Conservation (phyloP, 2,113 vertebrate genomes). For the Ardeotis arabs region DNA sequence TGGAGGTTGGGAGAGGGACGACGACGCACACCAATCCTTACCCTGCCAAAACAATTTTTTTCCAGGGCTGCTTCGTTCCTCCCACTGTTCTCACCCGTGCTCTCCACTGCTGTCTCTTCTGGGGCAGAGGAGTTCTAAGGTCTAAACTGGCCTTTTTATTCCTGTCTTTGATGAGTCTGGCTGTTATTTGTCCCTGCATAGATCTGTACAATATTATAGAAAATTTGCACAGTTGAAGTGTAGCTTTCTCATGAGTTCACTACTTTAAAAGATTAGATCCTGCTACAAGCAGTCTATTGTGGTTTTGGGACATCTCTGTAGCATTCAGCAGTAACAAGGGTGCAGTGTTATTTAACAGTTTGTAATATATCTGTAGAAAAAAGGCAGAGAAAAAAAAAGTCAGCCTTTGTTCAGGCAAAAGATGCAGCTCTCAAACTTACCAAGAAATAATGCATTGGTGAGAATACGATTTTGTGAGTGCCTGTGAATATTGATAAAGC, state of each 20-base stretch:
- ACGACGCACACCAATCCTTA: background rate
- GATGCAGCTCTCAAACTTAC: background rate
- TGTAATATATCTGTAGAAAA: background rate
- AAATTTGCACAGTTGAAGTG: background rate
- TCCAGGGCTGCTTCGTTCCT: background rate
- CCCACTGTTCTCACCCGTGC: background rate
- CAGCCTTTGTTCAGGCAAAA: background rate
- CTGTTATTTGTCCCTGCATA: background rate
- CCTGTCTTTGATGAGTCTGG: background rate
- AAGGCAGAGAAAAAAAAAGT: background rate
- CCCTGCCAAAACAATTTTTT: background rate
- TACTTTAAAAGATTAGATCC: background rate
- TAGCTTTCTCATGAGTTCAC: background rate
- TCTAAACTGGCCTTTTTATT: background rate
- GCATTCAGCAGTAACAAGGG: background rate
- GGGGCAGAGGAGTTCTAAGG: background rate
- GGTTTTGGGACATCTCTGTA: background rate
- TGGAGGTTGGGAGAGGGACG: no score
- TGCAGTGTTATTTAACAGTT: background rate
- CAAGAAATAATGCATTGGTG: background rate
- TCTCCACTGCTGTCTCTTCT: background rate
- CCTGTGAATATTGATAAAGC: background rate
- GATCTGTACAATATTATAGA: background rate
- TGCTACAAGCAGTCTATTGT: background rate
- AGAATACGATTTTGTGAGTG: background rate